phyloP scores from a whole-genome alignment of 1,140 invertebrate species.

The Prorops nasuta region DNA sequence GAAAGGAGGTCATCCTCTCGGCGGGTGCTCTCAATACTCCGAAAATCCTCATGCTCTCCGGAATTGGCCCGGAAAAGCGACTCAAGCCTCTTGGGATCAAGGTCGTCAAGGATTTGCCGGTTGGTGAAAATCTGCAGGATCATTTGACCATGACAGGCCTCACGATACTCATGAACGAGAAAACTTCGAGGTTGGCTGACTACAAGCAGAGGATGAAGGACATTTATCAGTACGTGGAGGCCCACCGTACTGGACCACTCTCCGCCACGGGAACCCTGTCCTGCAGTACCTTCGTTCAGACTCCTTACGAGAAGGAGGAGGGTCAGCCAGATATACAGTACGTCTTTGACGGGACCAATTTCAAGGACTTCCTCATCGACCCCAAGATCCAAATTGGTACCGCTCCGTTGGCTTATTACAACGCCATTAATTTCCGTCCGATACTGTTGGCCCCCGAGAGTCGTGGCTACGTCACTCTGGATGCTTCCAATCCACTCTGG shows the following conservation, averaged over 20 bases:
- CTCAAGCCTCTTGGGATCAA: constrained; percentile 55
- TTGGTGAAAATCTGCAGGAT: constrained; percentile 72
- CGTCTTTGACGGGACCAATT: constrained; percentile 58
- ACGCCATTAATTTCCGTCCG: constrained; percentile 47
- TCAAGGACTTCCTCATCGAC: constrained; percentile 37
- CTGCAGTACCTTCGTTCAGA: constrained; percentile 42
- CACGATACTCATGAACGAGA: constrained; percentile 54
- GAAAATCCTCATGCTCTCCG: constrained; percentile 61
- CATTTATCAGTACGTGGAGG: constrained; percentile 49
- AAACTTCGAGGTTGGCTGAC: constrained; percentile 51
- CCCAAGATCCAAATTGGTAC: constrained; percentile 39
- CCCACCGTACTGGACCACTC: constrained; percentile 40
- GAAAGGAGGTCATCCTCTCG: constrained; percentile 68
- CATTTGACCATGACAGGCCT: constrained; percentile 62
- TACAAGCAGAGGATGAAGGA: constrained; percentile 58
- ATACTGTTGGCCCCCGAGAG: constrained; percentile 59
- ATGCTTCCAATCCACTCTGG: constrained; percentile 57
- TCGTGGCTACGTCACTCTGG: constrained; percentile 55
- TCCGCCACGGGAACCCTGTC: constrained; percentile 40
- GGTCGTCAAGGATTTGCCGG: constrained; percentile 61
- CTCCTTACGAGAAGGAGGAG: constrained; percentile 28
- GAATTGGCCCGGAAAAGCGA: constrained; percentile 59
- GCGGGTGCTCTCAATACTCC: constrained; percentile 63
- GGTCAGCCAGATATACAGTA: constrained; percentile 66
- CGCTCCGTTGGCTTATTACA: constrained; percentile 42